Conservation (phyloP, 1,140 invertebrate species). For the Dreissena rostriformis region DNA sequence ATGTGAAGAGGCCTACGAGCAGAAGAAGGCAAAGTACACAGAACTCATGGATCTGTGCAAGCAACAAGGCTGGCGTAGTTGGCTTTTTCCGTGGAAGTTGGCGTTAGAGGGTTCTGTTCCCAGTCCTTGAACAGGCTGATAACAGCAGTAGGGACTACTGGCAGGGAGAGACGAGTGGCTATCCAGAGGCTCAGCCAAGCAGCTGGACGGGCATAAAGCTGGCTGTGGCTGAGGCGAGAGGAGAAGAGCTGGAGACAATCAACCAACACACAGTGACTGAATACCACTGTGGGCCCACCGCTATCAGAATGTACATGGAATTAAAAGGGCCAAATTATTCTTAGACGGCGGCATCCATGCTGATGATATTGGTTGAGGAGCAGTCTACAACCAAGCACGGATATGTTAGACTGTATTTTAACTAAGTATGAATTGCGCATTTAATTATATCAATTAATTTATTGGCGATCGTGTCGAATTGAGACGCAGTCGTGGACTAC, state of each 20-base stretch:
- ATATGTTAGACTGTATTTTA: background rate
- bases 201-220: slow-evolving; percentile 22
- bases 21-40: background rate
- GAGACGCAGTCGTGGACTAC: too few relatives aligned
- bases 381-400: background rate
- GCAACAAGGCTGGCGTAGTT: background rate
- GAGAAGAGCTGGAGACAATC: slow-evolving; percentile 28
- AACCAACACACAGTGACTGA: background rate
- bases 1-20: too few relatives aligned
- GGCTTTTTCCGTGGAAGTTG: slow-evolving; percentile 30
- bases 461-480: too few relatives aligned
- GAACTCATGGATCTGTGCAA: slow-evolving; percentile 22
- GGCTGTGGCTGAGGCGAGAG: slow-evolving; percentile 20
- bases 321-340: slow-evolving; percentile 34
- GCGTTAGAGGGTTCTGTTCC: slow-evolving; percentile 20
- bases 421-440: too few relatives aligned
- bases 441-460: too few relatives aligned
- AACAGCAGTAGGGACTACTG: slow-evolving; percentile 13
- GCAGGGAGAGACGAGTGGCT: slow-evolving; percentile 2
- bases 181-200: slow-evolving; percentile 19
- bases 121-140: slow-evolving; percentile 23
- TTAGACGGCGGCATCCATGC: slow-evolving; percentile 8
- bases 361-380: slow-evolving; percentile 34
- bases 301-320: slow-evolving; percentile 27
- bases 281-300: slow-evolving; percentile 13